Base-by-base conservation (phyloP, 2,888 invertebrate species). In the Agrochola litura region DNA sequence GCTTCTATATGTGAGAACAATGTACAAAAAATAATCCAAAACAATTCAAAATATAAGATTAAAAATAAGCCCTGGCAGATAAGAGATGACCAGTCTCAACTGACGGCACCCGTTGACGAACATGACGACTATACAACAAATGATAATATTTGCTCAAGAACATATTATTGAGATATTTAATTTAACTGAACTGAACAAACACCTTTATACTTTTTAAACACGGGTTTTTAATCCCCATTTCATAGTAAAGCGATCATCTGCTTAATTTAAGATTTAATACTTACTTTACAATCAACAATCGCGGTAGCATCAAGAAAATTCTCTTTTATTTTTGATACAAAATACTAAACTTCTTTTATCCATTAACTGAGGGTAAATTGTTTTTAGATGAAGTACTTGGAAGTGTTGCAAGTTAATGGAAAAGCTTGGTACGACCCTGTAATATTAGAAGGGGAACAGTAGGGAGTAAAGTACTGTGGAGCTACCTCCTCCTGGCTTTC, bases 391-490 rank as follows among this genome's bases (percentile, higher is more conserved):
- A 86, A 87, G 83, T 88, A 83, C 82, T 88, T 82, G 52, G 75
- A 79, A 87, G 83, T 84, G 88, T 88, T 89, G 89, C 90, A 88
- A 91, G 91, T 91, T 92, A 93, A 93, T 93, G 93, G 93, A 92
- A 92, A 89, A 91, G 88, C 88, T 89, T 90, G 88, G 92, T 92
- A 87, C 89, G 83, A 81, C 86, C 78, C 82, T 82, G 85, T 87
- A 81, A 86, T 82, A 83, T 84, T 77, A 85, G 75, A 79, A 84
- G 77, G 78, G 71, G 71, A 83, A 71, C 77, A 52, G 85, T 58
- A 60, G 79, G 74, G 76, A 83, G 72, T 72, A 76, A 72, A 76
- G 77, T 77, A 79, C 82, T 79, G 71, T 77, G 49, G 43, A 77
- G 68, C 64, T 79, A 81, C 85, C 86, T 79, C 79, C 83, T 81